Evolutionary conservation across 2,888 invertebrate species (phyloP).

Genomic region (Fabriciana adippe): DNA sequence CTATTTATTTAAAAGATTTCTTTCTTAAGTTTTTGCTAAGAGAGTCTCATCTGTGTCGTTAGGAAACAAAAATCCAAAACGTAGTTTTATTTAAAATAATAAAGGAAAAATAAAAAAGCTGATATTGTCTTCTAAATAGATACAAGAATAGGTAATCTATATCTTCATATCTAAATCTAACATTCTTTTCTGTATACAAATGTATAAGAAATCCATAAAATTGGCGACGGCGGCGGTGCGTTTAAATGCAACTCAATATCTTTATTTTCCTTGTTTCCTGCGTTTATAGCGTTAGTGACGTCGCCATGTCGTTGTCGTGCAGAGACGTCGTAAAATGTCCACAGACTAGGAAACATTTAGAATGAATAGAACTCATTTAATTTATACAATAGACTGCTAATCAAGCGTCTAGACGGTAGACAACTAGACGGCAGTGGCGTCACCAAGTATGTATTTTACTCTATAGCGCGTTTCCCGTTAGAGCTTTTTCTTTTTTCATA

Average conservation of each 20-base stretch:
- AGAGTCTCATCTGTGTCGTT: no score
- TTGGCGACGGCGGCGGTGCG: not conserved
- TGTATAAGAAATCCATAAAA: not conserved
- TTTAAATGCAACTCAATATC: not conserved
- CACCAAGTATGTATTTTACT: constrained; percentile 9
- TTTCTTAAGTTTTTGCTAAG: no score
- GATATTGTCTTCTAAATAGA: no score
- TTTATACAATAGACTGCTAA: constrained; percentile 27
- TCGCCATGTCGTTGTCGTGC: constrained; percentile 2
- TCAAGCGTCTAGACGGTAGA: constrained; percentile 30
- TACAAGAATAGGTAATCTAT: no score
- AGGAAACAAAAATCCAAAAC: no score
- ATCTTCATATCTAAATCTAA: no score
- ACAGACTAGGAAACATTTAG: constrained; percentile 26
- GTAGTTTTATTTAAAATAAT: no score
- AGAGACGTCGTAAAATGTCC: constrained; percentile 5
- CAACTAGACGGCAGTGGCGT: constrained; percentile 21
- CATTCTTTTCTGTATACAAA: no score
- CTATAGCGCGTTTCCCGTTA: constrained; percentile 3
- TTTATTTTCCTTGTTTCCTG: not conserved
- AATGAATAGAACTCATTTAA: constrained; percentile 31
- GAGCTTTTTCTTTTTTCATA: constrained; percentile 10
- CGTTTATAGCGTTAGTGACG: constrained; percentile 13
- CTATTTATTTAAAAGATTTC: no score
- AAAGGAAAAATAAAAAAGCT: no score